Base-by-base conservation (phyloP, 2,888 invertebrate species). In the Coremacera marginata region DNA sequence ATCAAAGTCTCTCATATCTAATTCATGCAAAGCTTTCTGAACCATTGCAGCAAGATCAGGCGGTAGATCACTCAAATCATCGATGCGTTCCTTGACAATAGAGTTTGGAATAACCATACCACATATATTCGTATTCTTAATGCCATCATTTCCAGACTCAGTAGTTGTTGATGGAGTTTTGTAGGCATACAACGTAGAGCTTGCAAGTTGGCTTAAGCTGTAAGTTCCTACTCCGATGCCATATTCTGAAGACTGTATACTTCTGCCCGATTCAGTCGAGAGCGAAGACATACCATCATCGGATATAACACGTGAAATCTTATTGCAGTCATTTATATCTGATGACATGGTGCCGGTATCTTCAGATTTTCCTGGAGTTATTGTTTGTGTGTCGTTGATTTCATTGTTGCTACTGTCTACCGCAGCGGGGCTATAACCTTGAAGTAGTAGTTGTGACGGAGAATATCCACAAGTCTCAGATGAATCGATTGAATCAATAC, bases 401-500 rank as follows among this genome's bases (percentile, higher is more conserved):
- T 37, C 71, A 65, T 71, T 81, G 2, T 77, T 82, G 70, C 83
- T 83, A n/a, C 78, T 67, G 82, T 92, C 92, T 25, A 92, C 91
- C 80, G 90, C 90, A 11, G 91, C 89, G 44, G 91, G 89, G 62
- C 90, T 89, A 82, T 92, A 92, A 16, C 93, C 91, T 81, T 93
- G 92, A 11, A 94, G 89, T n/a, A 94, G 89, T 85, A 93, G 91
- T 87, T 92, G 92, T 0, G 94, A 93, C 19, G 89, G 89, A 4
- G 89, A 89, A 77, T 89, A 88, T 14, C 80, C 80, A 3, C 84
- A 82, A 55, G 83, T 82, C 4, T 83, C 82, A 9, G 82, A 81
- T 22, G 19, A 81, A 71, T 74, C 77, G 4, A 82, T 81, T 0
- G 83, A 81, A 37, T 83, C 85, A 5, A 83, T 80, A 77, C 91